A percentile compares a stretch with the other conserved stretches of the same genome.
Evolutionary conservation across 2,888 invertebrate genomes (phyloP).

Genomic region (Criorhina ranunculi): DNA sequence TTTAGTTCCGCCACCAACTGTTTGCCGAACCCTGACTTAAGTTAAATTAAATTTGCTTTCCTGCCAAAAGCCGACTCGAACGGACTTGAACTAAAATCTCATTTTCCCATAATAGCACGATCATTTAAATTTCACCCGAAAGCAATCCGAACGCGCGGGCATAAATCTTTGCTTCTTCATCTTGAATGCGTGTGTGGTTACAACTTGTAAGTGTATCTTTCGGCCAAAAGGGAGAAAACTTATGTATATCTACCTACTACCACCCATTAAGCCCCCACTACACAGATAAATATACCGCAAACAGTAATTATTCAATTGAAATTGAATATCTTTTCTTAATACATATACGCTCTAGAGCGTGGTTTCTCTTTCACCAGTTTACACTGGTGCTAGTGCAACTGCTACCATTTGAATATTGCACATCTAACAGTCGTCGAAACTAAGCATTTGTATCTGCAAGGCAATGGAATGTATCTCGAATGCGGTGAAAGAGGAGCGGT

Average conservation of each 20-base stretch:
- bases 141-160: constrained; percentile 59
- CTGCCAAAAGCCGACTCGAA: constrained; percentile 23
- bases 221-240: constrained; percentile 53
- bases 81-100: constrained; percentile 36
- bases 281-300: constrained; percentile 51
- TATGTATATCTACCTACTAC: constrained; percentile 23
- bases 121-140: constrained; percentile 69
- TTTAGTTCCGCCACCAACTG: constrained; percentile 3
- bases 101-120: constrained; percentile 60
- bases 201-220: constrained; percentile 36
- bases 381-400: constrained; percentile 2
- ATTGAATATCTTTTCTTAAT: constrained; percentile 74
- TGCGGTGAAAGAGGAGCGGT: constrained; percentile 44
- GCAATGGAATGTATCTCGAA: constrained; percentile 45
- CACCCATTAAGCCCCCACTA: constrained; percentile 59
- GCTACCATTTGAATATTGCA: constrained; percentile 70
- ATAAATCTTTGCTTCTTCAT: constrained; percentile 38
- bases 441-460: background rate
- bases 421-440: constrained; percentile 34
- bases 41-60: constrained; percentile 13
- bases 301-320: constrained; percentile 73
- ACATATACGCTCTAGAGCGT: constrained; percentile 35
- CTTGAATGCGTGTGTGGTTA: background rate
- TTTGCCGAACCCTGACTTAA: constrained; percentile 17
- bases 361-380: constrained; percentile 73